phyloP scores from a whole-genome alignment of 2,113 vertebrate species.

The Melanotaenia duboulayi region DNA sequence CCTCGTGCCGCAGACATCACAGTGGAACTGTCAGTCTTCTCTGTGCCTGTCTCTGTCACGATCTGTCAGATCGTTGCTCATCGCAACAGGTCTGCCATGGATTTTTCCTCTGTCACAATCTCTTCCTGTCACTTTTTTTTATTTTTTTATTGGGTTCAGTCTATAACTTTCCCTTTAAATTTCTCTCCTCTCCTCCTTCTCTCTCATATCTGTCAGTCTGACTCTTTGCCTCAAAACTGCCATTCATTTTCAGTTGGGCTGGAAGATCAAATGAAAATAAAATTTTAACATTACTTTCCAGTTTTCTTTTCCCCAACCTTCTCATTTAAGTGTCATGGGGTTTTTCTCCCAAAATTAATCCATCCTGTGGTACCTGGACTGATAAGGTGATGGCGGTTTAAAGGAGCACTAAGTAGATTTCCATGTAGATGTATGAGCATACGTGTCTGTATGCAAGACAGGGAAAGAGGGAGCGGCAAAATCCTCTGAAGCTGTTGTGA shows the following conservation, averaged over 20 bases:
- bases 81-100: constrained; percentile 47
- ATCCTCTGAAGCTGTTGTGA: constrained; percentile 45
- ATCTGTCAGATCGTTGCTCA: constrained; percentile 35
- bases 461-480: constrained; percentile 8
- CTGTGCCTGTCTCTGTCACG: constrained; percentile 32
- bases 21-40: constrained; percentile 13
- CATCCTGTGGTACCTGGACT: constrained; percentile 21
- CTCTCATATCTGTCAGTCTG: constrained; percentile 26
- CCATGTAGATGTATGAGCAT: constrained; percentile 5
- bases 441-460: constrained; percentile 7
- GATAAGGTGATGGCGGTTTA: constrained; percentile 13
- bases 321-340: neutral
- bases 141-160: constrained; percentile 27
- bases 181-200: constrained; percentile 13
- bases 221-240: constrained; percentile 28
- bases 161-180: constrained; percentile 40
- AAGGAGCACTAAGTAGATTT: constrained; percentile 27
- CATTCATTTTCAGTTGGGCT: constrained; percentile 36
- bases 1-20: constrained; percentile 14
- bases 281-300: constrained; percentile 36
- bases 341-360: constrained; percentile 26
- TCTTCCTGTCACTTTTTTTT: constrained; percentile 41
- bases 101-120: constrained; percentile 44
- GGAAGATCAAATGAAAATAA: constrained; percentile 16
- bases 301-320: constrained; percentile 4